phyloP scores from a whole-genome alignment of 2,797 vertebrate species.

The Acrossocheilus fasciatus region DNA sequence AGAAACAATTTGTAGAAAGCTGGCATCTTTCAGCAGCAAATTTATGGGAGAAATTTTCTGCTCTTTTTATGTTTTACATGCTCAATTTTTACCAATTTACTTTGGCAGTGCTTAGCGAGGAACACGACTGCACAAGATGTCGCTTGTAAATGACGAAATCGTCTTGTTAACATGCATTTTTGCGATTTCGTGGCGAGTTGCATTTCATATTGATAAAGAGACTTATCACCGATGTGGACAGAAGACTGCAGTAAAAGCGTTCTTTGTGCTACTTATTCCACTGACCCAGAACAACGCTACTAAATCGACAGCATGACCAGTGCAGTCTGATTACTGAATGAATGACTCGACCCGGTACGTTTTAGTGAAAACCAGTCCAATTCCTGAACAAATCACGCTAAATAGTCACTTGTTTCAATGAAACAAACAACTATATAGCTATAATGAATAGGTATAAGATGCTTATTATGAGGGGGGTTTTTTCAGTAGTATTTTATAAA shows the following conservation, averaged over 20 bases:
- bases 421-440: neutral
- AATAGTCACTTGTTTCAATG: neutral
- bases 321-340: neutral
- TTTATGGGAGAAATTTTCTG: conserved; percentile 58
- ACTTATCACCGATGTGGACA: neutral
- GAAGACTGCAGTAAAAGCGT: neutral
- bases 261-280: neutral
- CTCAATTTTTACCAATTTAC: conserved; percentile 61
- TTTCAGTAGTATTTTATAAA: neutral
- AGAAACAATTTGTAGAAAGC: conserved; percentile 46
- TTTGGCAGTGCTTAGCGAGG: conserved; percentile 56
- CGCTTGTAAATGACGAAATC: conserved; percentile 53
- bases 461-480: neutral
- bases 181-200: neutral
- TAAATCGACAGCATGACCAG: neutral
- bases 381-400: neutral
- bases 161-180: conserved; percentile 50
- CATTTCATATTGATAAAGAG: conserved; percentile 21
- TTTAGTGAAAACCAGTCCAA: neutral
- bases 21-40: conserved; percentile 59
- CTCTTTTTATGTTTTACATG: conserved; percentile 60
- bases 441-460: neutral
- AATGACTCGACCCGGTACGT: neutral
- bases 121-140: conserved; percentile 45
- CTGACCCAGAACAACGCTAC: neutral